Evolutionary conservation across 2,797 vertebrate genomes (phyloP), one percentile per base, ranked within the genome.

Genomic region (Lagodon rhomboides): DNA sequence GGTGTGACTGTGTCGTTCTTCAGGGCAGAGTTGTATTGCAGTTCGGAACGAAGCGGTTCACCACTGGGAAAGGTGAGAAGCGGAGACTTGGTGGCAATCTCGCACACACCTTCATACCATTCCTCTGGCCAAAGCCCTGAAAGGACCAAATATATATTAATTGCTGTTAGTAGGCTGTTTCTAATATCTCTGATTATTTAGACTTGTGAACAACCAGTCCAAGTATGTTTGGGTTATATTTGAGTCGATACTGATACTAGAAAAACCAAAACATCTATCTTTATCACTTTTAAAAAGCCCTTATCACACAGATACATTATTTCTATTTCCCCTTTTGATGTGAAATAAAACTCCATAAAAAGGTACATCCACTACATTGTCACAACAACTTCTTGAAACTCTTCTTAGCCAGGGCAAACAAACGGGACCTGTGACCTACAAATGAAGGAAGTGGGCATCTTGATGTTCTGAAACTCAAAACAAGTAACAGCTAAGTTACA

Each of bases 71-170:
- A 99, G 0, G 98, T 99, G 70, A 99, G 96, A 61, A 99, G 94
- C 0, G 98, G 98, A 17, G 98, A 99, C 84, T 97, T 99, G 83
- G 97, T 98, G 61, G 97, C 98, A 50, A 99, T 99, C 88, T 98
- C 98, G 93, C 98, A 99, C 43, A 98, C 98, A 0, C 97, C 98
- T 85, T 99, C 98, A n/a, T 99, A 99, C 98, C 98, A 99, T 68
- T 99, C 97, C 85, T 99, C 97, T 3, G 98, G 98, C 98, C 98
- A 99, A 61, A 98, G 96, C 67, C 98, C 98, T 98, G 86, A 67
- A 73, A 68, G n/a, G 16, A 86, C 20, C 80, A 34, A 51, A 65
- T 0, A 44, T 27, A 44, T 3, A 49, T 70, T 11, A 8, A 38
- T 11, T 38, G 38, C 10, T 38, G 38, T 38, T 38, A 11, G 38